Percentiles rank a stretch among this genome's conserved stretches.
These are phyloP conservation scores for Antrozous pallidus DNA, from an alignment of 2,797 vertebrate species.

Conservation along the genomic window DNA sequence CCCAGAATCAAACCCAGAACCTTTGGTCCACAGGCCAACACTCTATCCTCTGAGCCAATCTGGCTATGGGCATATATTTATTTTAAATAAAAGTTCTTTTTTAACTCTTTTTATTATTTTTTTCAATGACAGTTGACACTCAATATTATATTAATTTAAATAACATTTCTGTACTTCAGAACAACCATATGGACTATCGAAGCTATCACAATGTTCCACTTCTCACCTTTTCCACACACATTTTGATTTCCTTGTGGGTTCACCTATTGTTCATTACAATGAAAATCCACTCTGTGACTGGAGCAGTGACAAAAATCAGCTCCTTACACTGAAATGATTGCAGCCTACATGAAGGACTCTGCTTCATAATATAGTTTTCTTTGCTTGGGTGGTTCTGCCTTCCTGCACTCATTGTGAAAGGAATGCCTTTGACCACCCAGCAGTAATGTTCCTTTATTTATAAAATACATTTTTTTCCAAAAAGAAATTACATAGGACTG, in stretches of 20 bases:
- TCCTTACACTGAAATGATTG: neutral
- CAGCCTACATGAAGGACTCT: neutral
- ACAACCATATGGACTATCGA: neutral
- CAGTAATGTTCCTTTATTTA: neutral
- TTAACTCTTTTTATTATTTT: too few species aligned
- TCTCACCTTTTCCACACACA: neutral
- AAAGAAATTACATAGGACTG: neutral
- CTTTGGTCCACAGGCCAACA: too few species aligned
- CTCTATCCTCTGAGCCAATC: too few species aligned
- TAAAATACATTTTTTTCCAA: neutral
- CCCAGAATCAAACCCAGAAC: too few species aligned
- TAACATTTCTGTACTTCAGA: neutral
- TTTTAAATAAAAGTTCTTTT: too few species aligned
- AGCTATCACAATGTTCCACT: neutral
- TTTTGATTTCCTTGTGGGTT: neutral
- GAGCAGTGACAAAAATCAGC: neutral
- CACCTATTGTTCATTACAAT: neutral
- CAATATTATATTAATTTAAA: neutral
- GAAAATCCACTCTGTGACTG: conserved; percentile 8
- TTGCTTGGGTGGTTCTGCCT: neutral
- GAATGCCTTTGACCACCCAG: neutral
- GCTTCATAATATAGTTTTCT: neutral
- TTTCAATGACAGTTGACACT: too few species aligned
- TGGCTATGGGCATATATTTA: too few species aligned
- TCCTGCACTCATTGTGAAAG: neutral